A percentile compares a stretch with the other conserved stretches of the same genome.
phyloP scores from a whole-genome alignment of 2,888 invertebrate genomes.

The Drosophila mercatorum region DNA sequence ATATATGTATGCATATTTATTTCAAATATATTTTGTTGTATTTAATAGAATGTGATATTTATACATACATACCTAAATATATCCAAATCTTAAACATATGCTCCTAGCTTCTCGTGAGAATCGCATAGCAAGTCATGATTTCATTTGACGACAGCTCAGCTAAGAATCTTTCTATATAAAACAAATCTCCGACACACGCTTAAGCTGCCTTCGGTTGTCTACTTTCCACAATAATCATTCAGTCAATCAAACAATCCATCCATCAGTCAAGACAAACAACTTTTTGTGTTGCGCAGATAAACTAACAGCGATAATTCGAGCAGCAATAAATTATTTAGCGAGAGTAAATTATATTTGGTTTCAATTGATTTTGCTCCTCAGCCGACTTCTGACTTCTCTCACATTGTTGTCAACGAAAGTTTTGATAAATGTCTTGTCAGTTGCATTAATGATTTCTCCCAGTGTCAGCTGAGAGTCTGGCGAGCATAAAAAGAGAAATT shows the following conservation, averaged over 20 bases:
- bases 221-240: neutral
- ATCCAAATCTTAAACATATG: neutral
- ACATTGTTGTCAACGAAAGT: constrained; percentile 2
- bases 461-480: constrained; percentile 12
- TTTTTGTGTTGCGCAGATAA: neutral
- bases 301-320: constrained; percentile 1
- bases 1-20: too few species aligned
- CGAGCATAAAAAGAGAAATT: constrained; percentile 14
- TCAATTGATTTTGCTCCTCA: constrained; percentile 2
- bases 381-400: neutral
- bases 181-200: neutral
- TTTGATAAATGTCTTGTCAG: constrained; percentile 44
- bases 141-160: neutral
- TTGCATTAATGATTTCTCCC: constrained; percentile 37
- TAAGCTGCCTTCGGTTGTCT: neutral
- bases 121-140: neutral
- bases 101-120: neutral
- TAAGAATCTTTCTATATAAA: neutral
- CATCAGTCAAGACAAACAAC: constrained; percentile 4
- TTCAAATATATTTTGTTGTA: too few species aligned
- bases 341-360: constrained; percentile 5
- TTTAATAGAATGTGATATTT: too few species aligned
- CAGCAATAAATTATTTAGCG: constrained; percentile 11
- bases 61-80: neutral
- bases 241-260: neutral